Percentiles rank a stretch among this genome's conserved stretches.
Conservation (phyloP, 2,797 vertebrate species). For the Gymnocypris eckloni region DNA sequence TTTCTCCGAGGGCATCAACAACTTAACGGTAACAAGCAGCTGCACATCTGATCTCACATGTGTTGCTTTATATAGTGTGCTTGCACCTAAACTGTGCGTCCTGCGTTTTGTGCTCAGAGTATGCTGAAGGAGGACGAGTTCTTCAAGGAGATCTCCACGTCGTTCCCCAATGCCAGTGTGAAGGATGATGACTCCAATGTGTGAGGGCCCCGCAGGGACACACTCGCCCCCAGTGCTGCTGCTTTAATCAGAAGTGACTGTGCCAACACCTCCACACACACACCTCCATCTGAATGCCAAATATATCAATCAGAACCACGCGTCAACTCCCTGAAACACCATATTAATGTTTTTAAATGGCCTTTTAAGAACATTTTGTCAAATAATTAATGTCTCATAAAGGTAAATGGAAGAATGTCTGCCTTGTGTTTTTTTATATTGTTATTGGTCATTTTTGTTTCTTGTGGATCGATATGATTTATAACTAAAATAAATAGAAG, state of each 20-base stretch:
- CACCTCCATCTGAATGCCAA: slow-evolving; percentile 48
- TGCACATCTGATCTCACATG: neutral
- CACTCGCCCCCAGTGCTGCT: slow-evolving; percentile 62
- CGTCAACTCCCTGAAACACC: slow-evolving; percentile 34
- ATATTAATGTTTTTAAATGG: slow-evolving; percentile 42
- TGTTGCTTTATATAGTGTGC: neutral
- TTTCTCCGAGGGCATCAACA: slow-evolving; percentile 98
- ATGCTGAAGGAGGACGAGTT: slow-evolving; percentile 98
- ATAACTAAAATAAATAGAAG: slow-evolving; percentile 48
- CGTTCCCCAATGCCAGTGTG: slow-evolving; percentile 88
- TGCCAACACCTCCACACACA: slow-evolving; percentile 60
- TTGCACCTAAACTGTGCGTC: neutral
- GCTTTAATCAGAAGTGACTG: slow-evolving; percentile 71
- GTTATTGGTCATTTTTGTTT: slow-evolving; percentile 19
- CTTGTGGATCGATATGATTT: slow-evolving; percentile 33
- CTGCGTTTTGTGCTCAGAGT: slow-evolving; percentile 78
- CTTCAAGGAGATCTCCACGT: slow-evolving; percentile 87
- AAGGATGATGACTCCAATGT: slow-evolving; percentile 93
- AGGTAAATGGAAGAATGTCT: slow-evolving; percentile 9
- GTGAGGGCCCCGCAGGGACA: slow-evolving; percentile 72
- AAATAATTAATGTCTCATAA: neutral
- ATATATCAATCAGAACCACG: slow-evolving; percentile 29
- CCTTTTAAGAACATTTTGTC: slow-evolving; percentile 25
- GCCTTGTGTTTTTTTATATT: neutral
- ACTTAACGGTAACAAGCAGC: slow-evolving; percentile 87